phyloP scores from a whole-genome alignment of 2,797 vertebrate genomes.

The Hemitrygon akajei region DNA sequence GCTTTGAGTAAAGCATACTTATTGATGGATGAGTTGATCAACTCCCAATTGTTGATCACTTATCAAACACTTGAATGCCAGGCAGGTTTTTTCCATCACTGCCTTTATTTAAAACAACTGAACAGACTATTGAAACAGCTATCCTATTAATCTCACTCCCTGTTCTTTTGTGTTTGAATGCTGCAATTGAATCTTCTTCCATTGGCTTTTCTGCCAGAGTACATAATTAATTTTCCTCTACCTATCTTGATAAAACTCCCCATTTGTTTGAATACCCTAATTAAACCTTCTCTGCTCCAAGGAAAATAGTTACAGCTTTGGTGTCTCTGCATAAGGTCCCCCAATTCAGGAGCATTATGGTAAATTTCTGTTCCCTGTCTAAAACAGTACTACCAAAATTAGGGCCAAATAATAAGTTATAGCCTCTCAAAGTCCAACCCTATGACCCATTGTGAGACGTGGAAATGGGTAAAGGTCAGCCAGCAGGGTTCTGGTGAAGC shows the following conservation, averaged over 20 bases:
- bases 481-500: too few species aligned
- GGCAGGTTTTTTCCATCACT: neutral
- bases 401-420: neutral
- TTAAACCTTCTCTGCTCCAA: neutral
- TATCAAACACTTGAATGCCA: too few species aligned
- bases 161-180: neutral
- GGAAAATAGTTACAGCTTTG: neutral
- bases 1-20: too few species aligned
- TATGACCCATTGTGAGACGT: too few species aligned
- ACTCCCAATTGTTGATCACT: too few species aligned
- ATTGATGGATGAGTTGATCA: too few species aligned
- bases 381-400: neutral
- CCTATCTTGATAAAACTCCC: neutral
- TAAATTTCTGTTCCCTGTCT: neutral
- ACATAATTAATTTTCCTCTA: neutral
- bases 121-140: neutral
- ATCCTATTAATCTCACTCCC: neutral
- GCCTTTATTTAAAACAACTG: neutral
- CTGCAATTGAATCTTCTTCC: neutral
- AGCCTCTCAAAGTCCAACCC: too few species aligned
- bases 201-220: too few species aligned
- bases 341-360: neutral
- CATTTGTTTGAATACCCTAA: neutral
- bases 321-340: neutral
- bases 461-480: too few species aligned